These are phyloP conservation scores for Steinernema carpocapsae DNA, from an alignment of 2,888 invertebrate species.

Conservation along the genomic window DNA sequence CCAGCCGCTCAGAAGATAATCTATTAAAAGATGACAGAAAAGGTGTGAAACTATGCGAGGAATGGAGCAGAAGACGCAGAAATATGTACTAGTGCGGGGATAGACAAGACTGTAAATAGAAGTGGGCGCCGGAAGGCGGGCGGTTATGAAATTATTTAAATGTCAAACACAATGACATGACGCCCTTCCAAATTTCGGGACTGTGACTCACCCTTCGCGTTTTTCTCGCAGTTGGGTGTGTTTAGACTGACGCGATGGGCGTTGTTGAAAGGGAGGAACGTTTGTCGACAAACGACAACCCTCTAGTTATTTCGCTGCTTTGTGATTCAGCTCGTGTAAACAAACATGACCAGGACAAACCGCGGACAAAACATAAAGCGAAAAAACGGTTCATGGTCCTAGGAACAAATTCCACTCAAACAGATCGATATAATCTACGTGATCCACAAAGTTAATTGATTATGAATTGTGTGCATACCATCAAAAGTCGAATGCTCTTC, in stretches of 20 bases:
- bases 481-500: no score
- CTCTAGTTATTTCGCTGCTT: background rate
- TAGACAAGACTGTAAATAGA: no score
- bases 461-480: no score
- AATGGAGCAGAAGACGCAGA: background rate
- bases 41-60: conserved; percentile 31
- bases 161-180: background rate
- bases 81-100: no score
- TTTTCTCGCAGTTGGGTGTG: background rate
- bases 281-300: background rate
- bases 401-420: no score
- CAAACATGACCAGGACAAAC: background rate
- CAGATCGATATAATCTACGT: no score
- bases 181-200: background rate
- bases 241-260: conserved; percentile 6
- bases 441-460: no score
- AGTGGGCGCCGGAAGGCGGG: no score
- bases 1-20: background rate
- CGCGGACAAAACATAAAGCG: no score
- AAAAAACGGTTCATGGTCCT: no score
- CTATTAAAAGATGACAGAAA: conserved; percentile 27
- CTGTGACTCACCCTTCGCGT: conserved; percentile 2
- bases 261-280: background rate
- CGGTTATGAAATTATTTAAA: conserved; percentile 14
- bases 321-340: background rate